phyloP scores from a whole-genome alignment of 2,888 invertebrate genomes.

The Eupithecia subfuscata region DNA sequence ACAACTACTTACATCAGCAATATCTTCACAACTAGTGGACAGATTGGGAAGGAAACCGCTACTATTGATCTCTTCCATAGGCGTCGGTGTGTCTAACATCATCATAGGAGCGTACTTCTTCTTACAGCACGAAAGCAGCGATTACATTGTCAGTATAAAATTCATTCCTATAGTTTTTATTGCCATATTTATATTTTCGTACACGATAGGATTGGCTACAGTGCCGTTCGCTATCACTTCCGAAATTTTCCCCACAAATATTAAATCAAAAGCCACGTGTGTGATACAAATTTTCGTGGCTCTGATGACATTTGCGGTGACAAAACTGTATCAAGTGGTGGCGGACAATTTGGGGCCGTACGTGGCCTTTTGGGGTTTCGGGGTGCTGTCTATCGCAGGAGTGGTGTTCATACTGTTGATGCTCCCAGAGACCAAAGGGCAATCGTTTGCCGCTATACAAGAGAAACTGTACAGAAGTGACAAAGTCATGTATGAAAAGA shows the following conservation, averaged over 20 bases:
- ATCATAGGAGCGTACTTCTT: constrained; percentile 84
- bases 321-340: constrained; percentile 83
- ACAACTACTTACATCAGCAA: constrained; percentile 81
- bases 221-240: constrained; percentile 86
- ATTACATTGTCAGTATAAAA: constrained; percentile 73
- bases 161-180: constrained; percentile 85
- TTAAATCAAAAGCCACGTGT: constrained; percentile 86
- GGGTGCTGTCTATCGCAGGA: constrained; percentile 76
- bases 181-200: constrained; percentile 85
- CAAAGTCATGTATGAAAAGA: constrained; percentile 69
- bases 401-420: constrained; percentile 79
- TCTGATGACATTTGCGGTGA: constrained; percentile 83
- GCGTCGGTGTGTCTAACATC: constrained; percentile 80
- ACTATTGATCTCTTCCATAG: constrained; percentile 83
- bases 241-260: constrained; percentile 86
- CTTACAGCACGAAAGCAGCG: constrained; percentile 74
- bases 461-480: constrained; percentile 71
- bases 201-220: constrained; percentile 85
- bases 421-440: constrained; percentile 86
- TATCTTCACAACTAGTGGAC: constrained; percentile 85
- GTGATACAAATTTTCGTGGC: constrained; percentile 85
- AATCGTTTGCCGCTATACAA: constrained; percentile 84
- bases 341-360: constrained; percentile 79
- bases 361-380: constrained; percentile 84
- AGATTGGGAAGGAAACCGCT: constrained; percentile 85